Evolutionary conservation across 2,797 vertebrate species (phyloP).

Genomic region (Sardinella longiceps): DNA sequence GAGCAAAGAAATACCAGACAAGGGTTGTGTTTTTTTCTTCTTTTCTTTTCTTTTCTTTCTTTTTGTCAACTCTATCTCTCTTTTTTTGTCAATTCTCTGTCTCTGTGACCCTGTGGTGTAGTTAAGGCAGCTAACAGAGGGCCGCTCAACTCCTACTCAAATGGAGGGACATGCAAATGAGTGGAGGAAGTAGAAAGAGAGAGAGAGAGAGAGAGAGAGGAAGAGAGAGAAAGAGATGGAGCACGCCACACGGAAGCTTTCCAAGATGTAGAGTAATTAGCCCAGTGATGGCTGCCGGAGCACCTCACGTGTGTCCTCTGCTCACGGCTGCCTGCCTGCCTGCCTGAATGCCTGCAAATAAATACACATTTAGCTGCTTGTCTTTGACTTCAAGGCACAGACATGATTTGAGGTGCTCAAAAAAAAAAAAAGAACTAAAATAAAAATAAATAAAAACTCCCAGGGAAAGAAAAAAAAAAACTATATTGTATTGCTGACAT

Average conservation of each 20-base stretch:
- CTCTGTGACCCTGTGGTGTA: conserved; percentile 48
- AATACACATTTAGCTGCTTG: conserved; percentile 18
- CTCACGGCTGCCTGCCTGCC: neutral
- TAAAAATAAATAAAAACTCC: neutral
- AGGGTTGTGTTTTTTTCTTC: conserved; percentile 56
- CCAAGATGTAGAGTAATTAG: conserved; percentile 7
- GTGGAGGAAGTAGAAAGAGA: neutral
- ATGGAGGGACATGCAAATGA: conserved; percentile 38
- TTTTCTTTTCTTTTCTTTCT: neutral
- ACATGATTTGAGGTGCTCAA: neutral
- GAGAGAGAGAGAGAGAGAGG: conserved; percentile 7
- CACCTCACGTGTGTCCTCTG: conserved; percentile 6
- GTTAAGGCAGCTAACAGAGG: conserved; percentile 63
- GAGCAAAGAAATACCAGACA: conserved; percentile 73
- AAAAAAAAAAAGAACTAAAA: neutral
- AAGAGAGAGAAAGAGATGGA: neutral
- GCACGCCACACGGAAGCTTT: neutral
- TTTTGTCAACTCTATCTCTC: conserved; percentile 7
- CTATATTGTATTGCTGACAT: conserved; percentile 17
- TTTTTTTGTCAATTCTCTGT: neutral
- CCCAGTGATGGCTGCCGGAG: neutral
- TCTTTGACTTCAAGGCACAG: conserved; percentile 3
- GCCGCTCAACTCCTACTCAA: conserved; percentile 31
- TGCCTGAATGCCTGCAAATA: too few relatives aligned
- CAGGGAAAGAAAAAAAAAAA: neutral